Percentiles rank a stretch among this genome's conserved stretches.
Evolutionary conservation across 2,113 vertebrate species (phyloP).

Genomic region (Gasterosteus nipponicus): DNA sequence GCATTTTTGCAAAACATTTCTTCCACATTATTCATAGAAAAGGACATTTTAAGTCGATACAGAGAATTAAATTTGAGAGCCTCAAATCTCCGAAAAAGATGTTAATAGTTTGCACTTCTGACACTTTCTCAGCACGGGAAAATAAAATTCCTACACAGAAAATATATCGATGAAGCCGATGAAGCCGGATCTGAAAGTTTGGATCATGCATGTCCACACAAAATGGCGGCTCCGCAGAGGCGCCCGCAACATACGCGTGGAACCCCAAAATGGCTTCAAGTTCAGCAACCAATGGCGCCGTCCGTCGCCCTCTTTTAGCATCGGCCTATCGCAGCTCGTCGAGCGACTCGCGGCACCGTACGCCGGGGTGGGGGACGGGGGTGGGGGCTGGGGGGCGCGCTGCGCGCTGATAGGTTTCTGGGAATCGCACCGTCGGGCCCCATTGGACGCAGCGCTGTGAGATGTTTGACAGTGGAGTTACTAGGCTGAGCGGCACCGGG

Average conservation of each 20-base stretch:
- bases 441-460: conserved; percentile 54
- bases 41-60: not conserved
- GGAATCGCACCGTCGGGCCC: conserved; percentile 15
- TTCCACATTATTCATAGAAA: not conserved
- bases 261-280: conserved; percentile 73
- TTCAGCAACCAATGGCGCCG: conserved; percentile 53
- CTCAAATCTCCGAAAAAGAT: too few relatives aligned
- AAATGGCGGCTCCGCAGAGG: conserved; percentile 65
- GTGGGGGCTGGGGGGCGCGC: not conserved
- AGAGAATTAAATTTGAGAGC: too few relatives aligned
- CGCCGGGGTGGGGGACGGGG: not conserved
- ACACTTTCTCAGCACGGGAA: not conserved
- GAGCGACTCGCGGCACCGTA: conserved; percentile 12
- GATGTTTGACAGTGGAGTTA: conserved; percentile 60
- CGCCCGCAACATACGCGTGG: conserved; percentile 7
- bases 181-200: not conserved
- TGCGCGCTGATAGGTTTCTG: conserved; percentile 50
- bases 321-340: conserved; percentile 54
- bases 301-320: not conserved
- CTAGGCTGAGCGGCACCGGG: conserved; percentile 58
- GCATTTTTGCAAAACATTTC: not conserved
- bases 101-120: not conserved
- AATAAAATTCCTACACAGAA: not conserved
- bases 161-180: not conserved
- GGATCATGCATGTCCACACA: conserved; percentile 28